Evolutionary conservation across 2,888 invertebrate genomes (phyloP).

Genomic region (Microctonus brassicae): DNA sequence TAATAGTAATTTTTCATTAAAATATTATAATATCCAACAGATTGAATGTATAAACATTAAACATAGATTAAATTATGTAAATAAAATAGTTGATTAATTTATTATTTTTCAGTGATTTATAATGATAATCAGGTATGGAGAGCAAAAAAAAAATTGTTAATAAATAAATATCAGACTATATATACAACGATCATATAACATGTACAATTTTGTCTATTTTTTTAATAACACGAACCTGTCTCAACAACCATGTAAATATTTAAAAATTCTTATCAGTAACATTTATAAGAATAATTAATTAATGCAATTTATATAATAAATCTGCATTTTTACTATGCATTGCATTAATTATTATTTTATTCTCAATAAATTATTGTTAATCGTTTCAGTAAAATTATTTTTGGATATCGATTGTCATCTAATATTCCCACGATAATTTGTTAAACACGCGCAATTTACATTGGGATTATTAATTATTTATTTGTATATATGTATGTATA

Average conservation of each 20-base stretch:
- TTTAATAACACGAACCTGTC: constrained; percentile 47
- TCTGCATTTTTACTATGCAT: not conserved
- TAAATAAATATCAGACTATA: not conserved
- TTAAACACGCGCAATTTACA: not conserved
- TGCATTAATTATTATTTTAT: not conserved
- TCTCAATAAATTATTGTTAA: not conserved
- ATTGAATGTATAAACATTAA: constrained; percentile 24
- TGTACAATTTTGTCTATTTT: constrained; percentile 39
- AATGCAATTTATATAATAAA: not conserved
- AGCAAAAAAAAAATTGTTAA: not conserved
- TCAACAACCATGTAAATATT: constrained; percentile 53
- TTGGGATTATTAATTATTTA: not conserved
- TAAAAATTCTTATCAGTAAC: constrained; percentile 45
- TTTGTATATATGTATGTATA: not conserved
- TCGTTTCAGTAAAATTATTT: not conserved
- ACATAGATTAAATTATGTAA: not conserved
- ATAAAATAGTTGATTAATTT: not conserved
- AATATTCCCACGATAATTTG: constrained; percentile 4
- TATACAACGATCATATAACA: constrained; percentile 23
- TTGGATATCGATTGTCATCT: constrained; percentile 21
- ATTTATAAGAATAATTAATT: constrained; percentile 4
- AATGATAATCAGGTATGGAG: constrained; percentile 29
- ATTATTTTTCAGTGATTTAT: constrained; percentile 21
- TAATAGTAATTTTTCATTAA: too few species aligned
- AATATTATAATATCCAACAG: constrained; percentile 37